These are phyloP conservation scores for Psix sp. DNA, from an alignment of 1,140 invertebrate genomes.

Conservation along the genomic window DNA sequence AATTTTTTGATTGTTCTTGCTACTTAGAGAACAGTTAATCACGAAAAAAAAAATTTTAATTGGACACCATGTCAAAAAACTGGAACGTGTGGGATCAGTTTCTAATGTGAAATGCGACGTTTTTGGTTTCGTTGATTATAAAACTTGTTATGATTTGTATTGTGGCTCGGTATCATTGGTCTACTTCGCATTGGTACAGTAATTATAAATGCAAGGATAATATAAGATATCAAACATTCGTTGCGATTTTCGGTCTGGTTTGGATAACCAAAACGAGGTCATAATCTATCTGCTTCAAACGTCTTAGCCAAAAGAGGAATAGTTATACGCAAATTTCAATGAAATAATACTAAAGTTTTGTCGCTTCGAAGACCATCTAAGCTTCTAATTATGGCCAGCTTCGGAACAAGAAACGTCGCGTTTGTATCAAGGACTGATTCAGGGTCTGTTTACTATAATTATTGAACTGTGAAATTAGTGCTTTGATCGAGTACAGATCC, in stretches of 20 bases:
- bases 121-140: conserved; percentile 1
- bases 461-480: conserved; percentile 19
- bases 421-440: conserved; percentile 32
- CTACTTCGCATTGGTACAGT: conserved; percentile 1
- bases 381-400: conserved; percentile 10
- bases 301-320: too few species aligned
- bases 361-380: too few species aligned
- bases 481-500: conserved; percentile 9
- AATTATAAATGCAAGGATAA: too few species aligned
- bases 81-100: conserved; percentile 8
- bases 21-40: conserved; percentile 10
- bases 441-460: conserved; percentile 28
- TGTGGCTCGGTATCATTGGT: background rate
- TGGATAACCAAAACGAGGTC: too few species aligned
- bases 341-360: too few species aligned
- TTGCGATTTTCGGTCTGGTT: too few species aligned
- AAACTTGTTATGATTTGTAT: conserved; percentile 3
- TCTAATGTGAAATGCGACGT: conserved; percentile 12
- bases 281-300: too few species aligned
- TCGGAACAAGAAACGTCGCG: conserved; percentile 12
- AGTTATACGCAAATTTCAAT: too few species aligned
- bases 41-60: conserved; percentile 6
- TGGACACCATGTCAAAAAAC: conserved; percentile 5
- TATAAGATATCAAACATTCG: too few species aligned
- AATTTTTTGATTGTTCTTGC: conserved; percentile 2